These are phyloP conservation scores for Leptinotarsa peninsularis DNA, from an alignment of 2,888 invertebrate genomes.

Conservation along the genomic window DNA sequence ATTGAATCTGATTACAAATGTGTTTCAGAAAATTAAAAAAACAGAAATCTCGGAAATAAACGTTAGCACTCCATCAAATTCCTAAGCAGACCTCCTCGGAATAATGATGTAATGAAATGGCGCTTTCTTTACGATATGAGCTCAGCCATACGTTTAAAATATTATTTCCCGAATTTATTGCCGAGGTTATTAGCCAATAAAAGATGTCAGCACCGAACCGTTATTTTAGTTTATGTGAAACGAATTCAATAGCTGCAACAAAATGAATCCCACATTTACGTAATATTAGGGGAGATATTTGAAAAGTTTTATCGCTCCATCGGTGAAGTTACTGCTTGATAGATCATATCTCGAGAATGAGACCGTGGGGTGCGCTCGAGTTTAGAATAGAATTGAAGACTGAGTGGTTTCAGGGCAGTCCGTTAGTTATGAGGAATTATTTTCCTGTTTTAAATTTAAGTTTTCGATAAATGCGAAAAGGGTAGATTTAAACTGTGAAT, in stretches of 20 bases:
- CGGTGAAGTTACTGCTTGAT: background rate
- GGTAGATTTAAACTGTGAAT: no score
- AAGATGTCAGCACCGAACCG: slow-evolving; percentile 23
- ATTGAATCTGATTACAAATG: no score
- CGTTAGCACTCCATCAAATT: background rate
- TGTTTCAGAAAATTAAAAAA: background rate
- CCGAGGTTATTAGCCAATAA: slow-evolving; percentile 29
- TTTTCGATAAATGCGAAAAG: no score
- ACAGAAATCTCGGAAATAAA: background rate
- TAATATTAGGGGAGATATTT: slow-evolving; percentile 10
- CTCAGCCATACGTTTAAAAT: slow-evolving; percentile 28
- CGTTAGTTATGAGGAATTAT: no score
- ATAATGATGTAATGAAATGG: slow-evolving; percentile 4
- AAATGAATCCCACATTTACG: slow-evolving; percentile 21
- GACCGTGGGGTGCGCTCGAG: background rate
- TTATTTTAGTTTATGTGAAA: slow-evolving; percentile 16
- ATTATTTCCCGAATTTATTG: slow-evolving; percentile 28
- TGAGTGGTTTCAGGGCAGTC: background rate
- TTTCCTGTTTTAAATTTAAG: no score
- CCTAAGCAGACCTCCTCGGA: slow-evolving; percentile 1
- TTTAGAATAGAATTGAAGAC: background rate
- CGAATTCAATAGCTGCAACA: slow-evolving; percentile 22
- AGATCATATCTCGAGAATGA: background rate
- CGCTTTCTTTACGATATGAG: slow-evolving; percentile 11
- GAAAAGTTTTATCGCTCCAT: background rate